Percentiles rank a stretch among this genome's conserved stretches.
phyloP scores from a whole-genome alignment of 2,888 invertebrate genomes.

The Pseudanteris insignis region DNA sequence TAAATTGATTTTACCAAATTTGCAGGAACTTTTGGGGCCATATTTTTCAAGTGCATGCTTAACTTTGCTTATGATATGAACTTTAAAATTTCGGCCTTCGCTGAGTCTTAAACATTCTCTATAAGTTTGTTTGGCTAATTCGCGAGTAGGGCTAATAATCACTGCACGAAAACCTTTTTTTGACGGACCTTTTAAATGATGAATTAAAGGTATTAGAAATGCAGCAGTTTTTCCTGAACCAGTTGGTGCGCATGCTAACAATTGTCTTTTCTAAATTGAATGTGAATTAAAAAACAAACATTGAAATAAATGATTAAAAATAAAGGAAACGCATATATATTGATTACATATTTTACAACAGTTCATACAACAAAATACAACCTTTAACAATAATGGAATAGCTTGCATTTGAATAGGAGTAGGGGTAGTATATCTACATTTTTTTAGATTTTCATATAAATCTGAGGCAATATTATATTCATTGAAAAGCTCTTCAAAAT shows the following conservation, averaged over 20 bases:
- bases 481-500: conserved; percentile 74
- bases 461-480: conserved; percentile 70
- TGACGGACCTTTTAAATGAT: conserved; percentile 75
- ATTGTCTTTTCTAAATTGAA: conserved; percentile 80
- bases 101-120: conserved; percentile 81
- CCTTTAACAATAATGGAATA: conserved; percentile 86
- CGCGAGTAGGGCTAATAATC: conserved; percentile 91
- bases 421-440: conserved; percentile 78
- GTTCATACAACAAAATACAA: too few species aligned
- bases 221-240: conserved; percentile 98
- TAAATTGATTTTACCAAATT: conserved; percentile 73
- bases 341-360: too few species aligned
- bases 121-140: conserved; percentile 91
- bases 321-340: too few species aligned
- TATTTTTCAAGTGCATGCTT: conserved; percentile 78
- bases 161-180: conserved; percentile 85
- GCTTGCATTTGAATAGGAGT: conserved; percentile 95
- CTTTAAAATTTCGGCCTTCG: conserved; percentile 77
- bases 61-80: conserved; percentile 83
- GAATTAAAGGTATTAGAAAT: conserved; percentile 88
- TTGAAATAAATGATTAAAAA: neutral
- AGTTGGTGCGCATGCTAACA: conserved; percentile 95
- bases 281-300: conserved; percentile 11
- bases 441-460: conserved; percentile 75
- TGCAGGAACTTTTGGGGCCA: conserved; percentile 77